These are phyloP conservation scores for Corvus hawaiiensis DNA, from an alignment of 2,113 vertebrate species.

Conservation along the genomic window DNA sequence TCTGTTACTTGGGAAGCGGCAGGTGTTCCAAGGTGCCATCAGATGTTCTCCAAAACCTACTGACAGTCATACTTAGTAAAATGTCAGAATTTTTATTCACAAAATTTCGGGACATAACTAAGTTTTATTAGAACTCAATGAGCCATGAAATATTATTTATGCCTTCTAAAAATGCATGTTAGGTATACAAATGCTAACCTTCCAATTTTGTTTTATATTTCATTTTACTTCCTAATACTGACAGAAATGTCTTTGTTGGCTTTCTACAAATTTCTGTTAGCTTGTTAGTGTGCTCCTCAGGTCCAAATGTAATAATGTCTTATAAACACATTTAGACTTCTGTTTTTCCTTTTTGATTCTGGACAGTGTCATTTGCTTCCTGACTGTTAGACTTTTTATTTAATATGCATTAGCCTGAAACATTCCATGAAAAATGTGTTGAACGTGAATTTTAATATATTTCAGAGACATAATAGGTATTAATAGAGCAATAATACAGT, in stretches of 20 bases:
- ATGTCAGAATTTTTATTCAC: neutral
- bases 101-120: neutral
- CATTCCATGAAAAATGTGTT: neutral
- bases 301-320: neutral
- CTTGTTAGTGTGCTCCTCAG: neutral
- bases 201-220: neutral
- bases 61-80: neutral
- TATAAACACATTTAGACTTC: neutral
- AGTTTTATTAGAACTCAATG: neutral
- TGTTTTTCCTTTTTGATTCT: neutral
- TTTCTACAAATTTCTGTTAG: neutral
- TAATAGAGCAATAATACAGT: constrained; percentile 42
- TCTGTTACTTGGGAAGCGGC: neutral
- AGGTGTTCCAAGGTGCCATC: neutral
- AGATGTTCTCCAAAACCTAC: neutral
- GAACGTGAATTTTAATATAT: constrained; percentile 3
- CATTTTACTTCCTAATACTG: neutral
- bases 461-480: constrained; percentile 42
- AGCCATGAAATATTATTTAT: neutral
- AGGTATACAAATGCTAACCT: neutral
- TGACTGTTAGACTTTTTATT: neutral
- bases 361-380: neutral
- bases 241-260: neutral
- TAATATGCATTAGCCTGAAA: constrained; percentile 5
- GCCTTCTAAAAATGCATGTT: neutral